A percentile compares a stretch with the other conserved stretches of the same genome.
Evolutionary conservation across 2,113 vertebrate species (phyloP).

Genomic region (Apodemus sylvaticus): DNA sequence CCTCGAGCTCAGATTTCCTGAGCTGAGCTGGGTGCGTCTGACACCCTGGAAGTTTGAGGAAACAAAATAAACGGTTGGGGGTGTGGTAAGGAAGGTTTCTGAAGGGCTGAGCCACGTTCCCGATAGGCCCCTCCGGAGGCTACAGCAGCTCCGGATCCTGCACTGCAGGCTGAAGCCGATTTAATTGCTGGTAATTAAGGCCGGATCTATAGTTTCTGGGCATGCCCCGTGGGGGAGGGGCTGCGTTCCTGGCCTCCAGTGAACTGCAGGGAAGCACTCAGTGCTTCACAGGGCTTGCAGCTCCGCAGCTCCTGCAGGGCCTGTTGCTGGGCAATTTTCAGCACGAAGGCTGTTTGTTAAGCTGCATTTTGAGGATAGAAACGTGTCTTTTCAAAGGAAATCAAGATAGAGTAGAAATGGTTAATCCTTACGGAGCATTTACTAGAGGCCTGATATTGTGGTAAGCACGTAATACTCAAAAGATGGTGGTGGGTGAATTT

Average conservation of each 20-base stretch:
- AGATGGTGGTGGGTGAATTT: slow-evolving; percentile 38
- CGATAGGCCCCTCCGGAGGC: slow-evolving; percentile 51
- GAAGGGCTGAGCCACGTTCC: slow-evolving; percentile 31
- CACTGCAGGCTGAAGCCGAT: slow-evolving; percentile 63
- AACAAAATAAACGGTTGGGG: slow-evolving; percentile 38
- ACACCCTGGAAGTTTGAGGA: background rate
- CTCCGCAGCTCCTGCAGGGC: slow-evolving; percentile 10
- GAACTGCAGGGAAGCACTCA: slow-evolving; percentile 61
- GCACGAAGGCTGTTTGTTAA: background rate
- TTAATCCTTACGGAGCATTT: background rate
- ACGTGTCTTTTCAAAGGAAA: slow-evolving; percentile 46
- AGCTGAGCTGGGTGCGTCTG: background rate
- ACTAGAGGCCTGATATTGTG: background rate
- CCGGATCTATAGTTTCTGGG: slow-evolving; percentile 76
- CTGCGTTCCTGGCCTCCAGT: slow-evolving; percentile 72
- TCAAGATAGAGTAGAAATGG: slow-evolving; percentile 6
- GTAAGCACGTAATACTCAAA: slow-evolving; percentile 54
- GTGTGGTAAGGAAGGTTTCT: slow-evolving; percentile 22
- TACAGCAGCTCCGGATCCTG: slow-evolving; percentile 43
- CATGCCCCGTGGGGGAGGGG: slow-evolving; percentile 73
- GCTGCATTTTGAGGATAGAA: slow-evolving; percentile 33
- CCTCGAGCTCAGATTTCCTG: background rate
- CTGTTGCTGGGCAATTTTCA: slow-evolving; percentile 71
- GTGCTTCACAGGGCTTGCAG: slow-evolving; percentile 67
- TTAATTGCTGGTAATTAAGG: slow-evolving; percentile 78